phyloP scores from a whole-genome alignment of 2,888 invertebrate genomes.

The Acrobeloides nanus region DNA sequence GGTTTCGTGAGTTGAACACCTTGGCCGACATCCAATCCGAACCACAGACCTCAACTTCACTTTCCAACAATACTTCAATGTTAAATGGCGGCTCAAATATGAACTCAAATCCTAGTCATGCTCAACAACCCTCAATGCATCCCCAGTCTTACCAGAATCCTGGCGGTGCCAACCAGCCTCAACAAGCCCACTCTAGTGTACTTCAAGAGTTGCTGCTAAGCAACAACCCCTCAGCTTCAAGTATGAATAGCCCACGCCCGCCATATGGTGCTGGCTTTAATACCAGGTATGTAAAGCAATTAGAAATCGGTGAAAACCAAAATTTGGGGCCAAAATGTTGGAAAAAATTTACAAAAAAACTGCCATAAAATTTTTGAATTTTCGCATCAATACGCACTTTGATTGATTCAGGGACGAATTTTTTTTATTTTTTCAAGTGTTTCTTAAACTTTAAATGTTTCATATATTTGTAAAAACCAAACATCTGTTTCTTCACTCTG shows the following conservation, averaged over 20 bases:
- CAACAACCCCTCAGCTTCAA: slow-evolving; percentile 11
- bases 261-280: slow-evolving; percentile 10
- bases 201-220: slow-evolving; percentile 45
- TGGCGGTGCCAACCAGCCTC: slow-evolving; percentile 8
- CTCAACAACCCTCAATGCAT: slow-evolving; percentile 14
- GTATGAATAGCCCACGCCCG: slow-evolving; percentile 26
- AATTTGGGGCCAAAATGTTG: slow-evolving; percentile 10
- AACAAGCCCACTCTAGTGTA: slow-evolving; percentile 20
- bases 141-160: slow-evolving; percentile 7
- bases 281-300: slow-evolving; percentile 13
- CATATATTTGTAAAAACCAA: too few species aligned
- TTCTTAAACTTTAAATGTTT: too few species aligned
- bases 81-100: too few species aligned
- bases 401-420: too few species aligned
- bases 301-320: slow-evolving; percentile 4
- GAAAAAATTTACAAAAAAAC: too few species aligned
- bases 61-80: too few species aligned
- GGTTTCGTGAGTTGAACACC: slow-evolving; percentile 35
- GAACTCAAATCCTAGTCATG: too few species aligned
- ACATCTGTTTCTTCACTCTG: too few species aligned
- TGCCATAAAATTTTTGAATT: too few species aligned
- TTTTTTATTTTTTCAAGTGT: background rate
- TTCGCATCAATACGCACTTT: too few species aligned
- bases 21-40: slow-evolving; percentile 34
- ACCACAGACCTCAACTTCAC: too few species aligned